phyloP scores from a whole-genome alignment of 2,113 vertebrate species.

The Edolisoma coerulescens region DNA sequence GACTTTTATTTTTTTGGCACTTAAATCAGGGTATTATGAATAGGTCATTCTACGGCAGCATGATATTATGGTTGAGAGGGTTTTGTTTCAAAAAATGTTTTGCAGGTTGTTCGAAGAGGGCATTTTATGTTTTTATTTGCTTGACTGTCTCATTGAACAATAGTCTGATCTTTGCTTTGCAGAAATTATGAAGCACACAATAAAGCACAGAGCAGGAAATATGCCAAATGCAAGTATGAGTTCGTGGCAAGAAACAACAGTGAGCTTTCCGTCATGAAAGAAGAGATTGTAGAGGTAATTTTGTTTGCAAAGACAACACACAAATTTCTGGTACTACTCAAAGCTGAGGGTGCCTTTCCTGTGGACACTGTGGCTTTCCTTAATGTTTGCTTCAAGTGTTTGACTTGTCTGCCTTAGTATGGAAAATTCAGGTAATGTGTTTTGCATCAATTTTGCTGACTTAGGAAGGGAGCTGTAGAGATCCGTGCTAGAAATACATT shows the following conservation, averaged over 20 bases:
- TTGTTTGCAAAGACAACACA: not conserved
- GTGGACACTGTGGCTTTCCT: not conserved
- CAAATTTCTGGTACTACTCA: not conserved
- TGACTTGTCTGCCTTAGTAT: not conserved
- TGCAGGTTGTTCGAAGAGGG: not conserved
- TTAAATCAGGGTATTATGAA: not conserved
- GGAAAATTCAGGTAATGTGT: not conserved
- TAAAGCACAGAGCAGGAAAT: slow-evolving; percentile 76
- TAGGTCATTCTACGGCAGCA: not conserved
- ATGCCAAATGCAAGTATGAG: slow-evolving; percentile 93
- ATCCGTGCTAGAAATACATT: not conserved
- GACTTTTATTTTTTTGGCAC: not conserved
- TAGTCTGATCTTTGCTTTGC: slow-evolving; percentile 22
- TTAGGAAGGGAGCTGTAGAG: not conserved
- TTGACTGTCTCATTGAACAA: not conserved
- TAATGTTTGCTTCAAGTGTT: not conserved
- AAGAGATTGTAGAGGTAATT: slow-evolving; percentile 91
- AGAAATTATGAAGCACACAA: slow-evolving; percentile 78
- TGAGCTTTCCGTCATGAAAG: slow-evolving; percentile 90
- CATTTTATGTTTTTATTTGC: not conserved
- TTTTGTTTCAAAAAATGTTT: not conserved
- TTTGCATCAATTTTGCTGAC: not conserved
- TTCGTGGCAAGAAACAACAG: slow-evolving; percentile 92
- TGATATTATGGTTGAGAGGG: not conserved
- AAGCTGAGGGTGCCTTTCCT: not conserved